Percentiles rank a stretch among this genome's conserved stretches.
Conservation (phyloP, 2,113 vertebrate species). For the Mormyrus lacerda region DNA sequence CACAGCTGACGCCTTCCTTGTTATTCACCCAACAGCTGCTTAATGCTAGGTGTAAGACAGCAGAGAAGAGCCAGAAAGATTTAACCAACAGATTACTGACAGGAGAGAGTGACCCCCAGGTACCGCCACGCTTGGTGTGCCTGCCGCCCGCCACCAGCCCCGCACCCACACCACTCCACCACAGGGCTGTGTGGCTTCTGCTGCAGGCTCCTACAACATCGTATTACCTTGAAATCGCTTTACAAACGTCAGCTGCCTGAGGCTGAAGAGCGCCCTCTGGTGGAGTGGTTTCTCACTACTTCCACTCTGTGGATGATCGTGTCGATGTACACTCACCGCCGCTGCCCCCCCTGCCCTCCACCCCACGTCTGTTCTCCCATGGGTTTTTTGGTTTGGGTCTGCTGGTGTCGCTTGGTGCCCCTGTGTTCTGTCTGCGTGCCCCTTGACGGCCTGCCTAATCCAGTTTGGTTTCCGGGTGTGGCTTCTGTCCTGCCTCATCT, state of each 20-base stretch:
- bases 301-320: constrained; percentile 20
- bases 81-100: constrained; percentile 99
- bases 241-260: not conserved
- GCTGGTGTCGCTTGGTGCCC: constrained; percentile 43
- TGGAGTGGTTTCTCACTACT: constrained; percentile 45
- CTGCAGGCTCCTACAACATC: not conserved
- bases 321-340: not conserved
- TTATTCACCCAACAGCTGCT: constrained; percentile 88
- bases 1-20: constrained; percentile 29
- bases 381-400: constrained; percentile 33
- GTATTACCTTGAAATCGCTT: not conserved
- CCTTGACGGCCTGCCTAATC: not conserved
- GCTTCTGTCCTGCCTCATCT: not conserved
- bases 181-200: constrained; percentile 43
- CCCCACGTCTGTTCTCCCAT: constrained; percentile 13
- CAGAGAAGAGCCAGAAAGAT: constrained; percentile 99
- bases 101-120: constrained; percentile 97
- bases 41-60: constrained; percentile 89
- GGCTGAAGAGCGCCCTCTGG: constrained; percentile 37
- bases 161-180: constrained; percentile 65
- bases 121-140: constrained; percentile 68
- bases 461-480: not conserved
- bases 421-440: constrained; percentile 31
- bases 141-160: not conserved
- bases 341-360: not conserved